phyloP scores from a whole-genome alignment of 2,113 vertebrate genomes.

The Atlantisia rogersi region DNA sequence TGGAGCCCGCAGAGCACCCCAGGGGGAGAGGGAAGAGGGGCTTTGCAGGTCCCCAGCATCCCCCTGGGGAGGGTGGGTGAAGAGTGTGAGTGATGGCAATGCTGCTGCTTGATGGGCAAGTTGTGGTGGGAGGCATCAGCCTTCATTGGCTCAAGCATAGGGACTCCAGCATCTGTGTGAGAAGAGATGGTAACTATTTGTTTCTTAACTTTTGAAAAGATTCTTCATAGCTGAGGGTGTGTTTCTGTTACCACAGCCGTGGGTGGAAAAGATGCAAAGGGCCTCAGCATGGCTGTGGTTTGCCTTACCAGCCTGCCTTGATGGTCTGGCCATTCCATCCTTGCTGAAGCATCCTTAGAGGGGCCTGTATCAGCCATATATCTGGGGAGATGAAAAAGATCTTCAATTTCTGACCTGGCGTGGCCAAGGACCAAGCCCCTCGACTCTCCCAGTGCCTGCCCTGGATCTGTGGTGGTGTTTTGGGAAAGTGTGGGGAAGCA shows the following conservation, averaged over 20 bases:
- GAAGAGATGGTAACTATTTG: accelerated
- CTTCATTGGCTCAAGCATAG: background rate
- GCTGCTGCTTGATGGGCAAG: background rate
- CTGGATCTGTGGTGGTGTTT: background rate
- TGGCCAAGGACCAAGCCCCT: background rate
- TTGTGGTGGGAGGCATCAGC: background rate
- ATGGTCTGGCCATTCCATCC: background rate
- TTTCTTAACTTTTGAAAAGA: no score
- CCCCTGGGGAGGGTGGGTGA: background rate
- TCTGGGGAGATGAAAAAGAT: background rate
- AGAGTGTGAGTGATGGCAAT: accelerated
- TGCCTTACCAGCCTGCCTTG: background rate
- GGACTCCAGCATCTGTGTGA: accelerated
- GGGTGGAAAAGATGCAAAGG: background rate
- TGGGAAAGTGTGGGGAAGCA: background rate
- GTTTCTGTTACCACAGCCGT: background rate
- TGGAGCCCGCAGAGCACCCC: accelerated
- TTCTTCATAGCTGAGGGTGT: background rate
- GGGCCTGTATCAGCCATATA: background rate
- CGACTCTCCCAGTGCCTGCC: background rate
- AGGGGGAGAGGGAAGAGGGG: background rate
- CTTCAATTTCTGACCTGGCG: background rate
- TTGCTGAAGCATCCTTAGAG: background rate
- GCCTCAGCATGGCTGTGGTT: background rate
- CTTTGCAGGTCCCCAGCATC: background rate